phyloP scores from a whole-genome alignment of 2,888 invertebrate genomes.

The Trachelus iudaicus region DNA sequence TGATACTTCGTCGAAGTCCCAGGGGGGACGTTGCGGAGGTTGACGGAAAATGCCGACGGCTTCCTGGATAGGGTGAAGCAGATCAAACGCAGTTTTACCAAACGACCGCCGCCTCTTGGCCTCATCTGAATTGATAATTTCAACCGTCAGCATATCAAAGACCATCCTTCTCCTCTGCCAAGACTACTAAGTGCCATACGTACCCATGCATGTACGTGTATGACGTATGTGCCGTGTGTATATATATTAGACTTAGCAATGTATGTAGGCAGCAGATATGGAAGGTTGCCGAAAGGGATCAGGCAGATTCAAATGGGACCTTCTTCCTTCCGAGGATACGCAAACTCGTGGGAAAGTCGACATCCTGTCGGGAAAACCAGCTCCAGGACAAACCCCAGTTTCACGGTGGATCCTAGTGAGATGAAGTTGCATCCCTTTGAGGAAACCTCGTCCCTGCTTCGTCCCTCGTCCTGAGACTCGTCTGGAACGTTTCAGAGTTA shows the following conservation, averaged over 20 bases:
- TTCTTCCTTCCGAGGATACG: slow-evolving; percentile 32
- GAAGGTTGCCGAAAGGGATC: slow-evolving; percentile 6
- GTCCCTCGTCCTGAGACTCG: neutral
- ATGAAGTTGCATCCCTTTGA: neutral
- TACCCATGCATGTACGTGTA: neutral
- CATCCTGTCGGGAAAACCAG: slow-evolving; percentile 29
- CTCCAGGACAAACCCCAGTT: slow-evolving; percentile 19
- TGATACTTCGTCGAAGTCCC: neutral
- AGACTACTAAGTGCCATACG: neutral
- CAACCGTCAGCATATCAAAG: slow-evolving; percentile 64
- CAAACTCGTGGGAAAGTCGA: slow-evolving; percentile 46
- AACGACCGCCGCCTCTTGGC: slow-evolving; percentile 49
- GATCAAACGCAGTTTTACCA: slow-evolving; percentile 65
- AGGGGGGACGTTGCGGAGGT: slow-evolving; percentile 14
- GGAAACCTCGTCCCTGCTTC: neutral
- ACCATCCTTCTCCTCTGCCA: slow-evolving; percentile 34
- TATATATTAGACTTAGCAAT: neutral
- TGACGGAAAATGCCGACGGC: slow-evolving; percentile 28
- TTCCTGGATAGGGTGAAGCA: slow-evolving; percentile 40
- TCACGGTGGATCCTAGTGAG: slow-evolving; percentile 6
- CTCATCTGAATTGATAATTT: slow-evolving; percentile 66
- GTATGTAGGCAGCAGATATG: neutral
- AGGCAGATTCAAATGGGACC: slow-evolving; percentile 51
- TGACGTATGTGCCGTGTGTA: neutral
- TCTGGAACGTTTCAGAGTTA: neutral